Evolutionary conservation across 2,888 invertebrate genomes (phyloP), one percentile per base, ranked within the genome.

Genomic region (Troides helena): DNA sequence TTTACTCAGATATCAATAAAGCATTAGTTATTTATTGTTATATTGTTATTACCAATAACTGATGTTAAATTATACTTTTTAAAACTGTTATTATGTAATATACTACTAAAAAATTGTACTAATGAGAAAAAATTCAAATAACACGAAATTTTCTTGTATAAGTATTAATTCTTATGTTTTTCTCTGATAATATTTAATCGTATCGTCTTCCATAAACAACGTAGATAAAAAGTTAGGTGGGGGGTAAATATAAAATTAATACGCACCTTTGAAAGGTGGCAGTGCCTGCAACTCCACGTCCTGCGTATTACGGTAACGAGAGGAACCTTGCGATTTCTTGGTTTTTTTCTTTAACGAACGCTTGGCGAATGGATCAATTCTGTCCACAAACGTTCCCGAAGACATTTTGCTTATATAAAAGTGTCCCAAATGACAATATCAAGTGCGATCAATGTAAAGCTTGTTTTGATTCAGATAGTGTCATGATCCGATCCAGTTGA

Each of bases 351-450:
- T 98, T 84, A 98, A 93, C 84, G 99, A 99, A 90, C 98, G 96
- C 95, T 99, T 99, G 82, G 98, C 97, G 94, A 99, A 99, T 85
- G 99, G 99, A 95, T 99, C 99, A 94, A 99, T 99, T 93, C 99
- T 97, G 95, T 99, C 99, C 94, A 99, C 98, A 95, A 99, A 98
- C 91, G 97, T 96, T 94, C 95, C 96, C 94, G 97, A 95, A 92
- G 93, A 93, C 95, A 95, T 95, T 88, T 93, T 93, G 90, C 83
- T 84, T 86, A 85, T 89, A 85, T 85, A 87, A 87, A 89, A 92
- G 85, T 90, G 90, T 90, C 88, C 91, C 88, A 88, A 89, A 84
- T 89, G 91, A 90, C 88, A 85, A 90, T 85, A 90, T 80, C 86
- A 87, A 90, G 82, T 85, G 85, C 86, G 83, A 91, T 93, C 87